Base-by-base conservation (phyloP, 23 tunicate genomes). In the Oikopleura dioica region DNA sequence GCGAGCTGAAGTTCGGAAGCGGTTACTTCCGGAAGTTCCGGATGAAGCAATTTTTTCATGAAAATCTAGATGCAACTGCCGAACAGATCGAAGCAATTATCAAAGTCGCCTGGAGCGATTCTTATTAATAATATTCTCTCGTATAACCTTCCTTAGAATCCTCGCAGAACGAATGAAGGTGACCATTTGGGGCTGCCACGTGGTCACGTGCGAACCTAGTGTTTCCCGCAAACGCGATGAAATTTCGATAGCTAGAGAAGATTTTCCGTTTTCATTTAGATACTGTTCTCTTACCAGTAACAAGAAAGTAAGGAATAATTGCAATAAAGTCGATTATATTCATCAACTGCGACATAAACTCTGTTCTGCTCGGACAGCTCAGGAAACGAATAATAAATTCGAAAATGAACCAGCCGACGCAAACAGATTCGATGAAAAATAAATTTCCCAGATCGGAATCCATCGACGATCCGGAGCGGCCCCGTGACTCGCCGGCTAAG, bases 341-440 rank as follows among this genome's bases (percentile, higher is more conserved):
- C 38, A 94, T 69, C 67, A 86, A 84, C 59, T 81, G 81, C 89
- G 86, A 77, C 35, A 68, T 50, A 78, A 94, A 94, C 68, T 79
- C 80, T 32, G 59, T 81, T 79, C 69, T 77, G 78, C 75, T 76
- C 29, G 99, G 99, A 35, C 78, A 80, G 58, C 82, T 80, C 59
- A 37, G 38, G 69, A 94, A 86, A 1, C 99, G 79, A 9, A 87
- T 79, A 5, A 38, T 36, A n/a, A 94, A 78, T 37, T 94, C 99
- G 33, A 89, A 76, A 37, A 94, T 81, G 77, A 94, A 94, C 99
- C 99, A 94, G 29, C 87, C 82, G 38, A 94, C 87, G 78, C 99
- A 94, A 37, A 69, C 59, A 26, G 99, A 76, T 78, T 94, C 99
- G 26, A 82, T 84, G 16, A 94, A 35, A 37, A 94, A 94, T 35